Evolutionary conservation across 2,797 vertebrate species (phyloP), one percentile per base, ranked within the genome.

Genomic region (Anguilla obscura): DNA sequence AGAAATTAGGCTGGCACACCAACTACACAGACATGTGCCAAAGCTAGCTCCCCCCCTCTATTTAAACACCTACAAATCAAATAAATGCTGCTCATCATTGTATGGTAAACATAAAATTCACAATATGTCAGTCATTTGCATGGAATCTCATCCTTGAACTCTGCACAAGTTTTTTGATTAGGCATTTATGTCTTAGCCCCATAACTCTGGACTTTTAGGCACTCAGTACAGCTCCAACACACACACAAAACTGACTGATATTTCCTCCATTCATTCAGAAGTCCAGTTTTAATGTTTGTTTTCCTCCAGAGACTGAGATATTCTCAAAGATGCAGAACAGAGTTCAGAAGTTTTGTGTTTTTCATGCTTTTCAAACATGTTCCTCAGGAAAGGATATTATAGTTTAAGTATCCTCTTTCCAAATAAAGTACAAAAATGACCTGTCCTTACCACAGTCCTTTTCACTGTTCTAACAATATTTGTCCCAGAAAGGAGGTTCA

Each of bases 321-420:
- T 91, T 91, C 88, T 91, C 91, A 88, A 12, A 87, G 85, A 89
- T 94, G 91, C 71, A 92, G 94, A 96, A 94, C 94, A 96, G 30
- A 94, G 93, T 96, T 95, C 96, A 96, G 95, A 95, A 96, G 93
- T 94, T 36, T 36, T 36, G 94, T 94, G 93, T 90, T 89, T 90
- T 89, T 66, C 88, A 76, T 71, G 69, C 21, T 88, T 30, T 48
- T 33, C 87, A 36, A 76, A 91, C 84, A 87, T 89, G 85, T 86
- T 91, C 91, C 91, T 89, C 88, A 79, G 76, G 91, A 90, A 91
- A 91, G 86, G 40, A 66, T 87, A 92, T 91, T 93, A 89, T 90
- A 93, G 93, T 86, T 76, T 85, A 86, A 16, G 83, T 69, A 94
- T 93, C 86, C 8, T 71, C n/a, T 27, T 9, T 71, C 66, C 93